Evolutionary conservation across 2,888 invertebrate genomes (phyloP), one percentile per base, ranked within the genome.

Genomic region (Crematogaster levior): DNA sequence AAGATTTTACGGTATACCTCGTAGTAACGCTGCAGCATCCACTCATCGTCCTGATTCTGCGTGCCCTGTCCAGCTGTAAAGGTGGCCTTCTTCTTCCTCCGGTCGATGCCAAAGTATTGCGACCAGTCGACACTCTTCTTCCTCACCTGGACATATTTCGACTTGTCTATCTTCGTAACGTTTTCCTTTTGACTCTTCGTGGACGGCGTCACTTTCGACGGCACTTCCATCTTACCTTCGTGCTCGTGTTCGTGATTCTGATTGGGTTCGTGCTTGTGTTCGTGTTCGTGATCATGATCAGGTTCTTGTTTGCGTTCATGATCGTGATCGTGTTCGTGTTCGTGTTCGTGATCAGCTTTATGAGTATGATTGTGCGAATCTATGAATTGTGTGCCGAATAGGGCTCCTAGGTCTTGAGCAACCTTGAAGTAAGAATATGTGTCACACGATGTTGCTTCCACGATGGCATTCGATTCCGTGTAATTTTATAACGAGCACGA

Each of bases 91-190:
- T 97, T 97, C 93, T 96, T 96, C 83, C 97, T 96, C 85, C 97
- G 96, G 93, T 98, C 98, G 84, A 98, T 96, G 0, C 98, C 98
- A 91, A 98, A 98, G 92, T 98, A 98, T 90, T 97, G 97, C 0
- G 97, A 97, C 98, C 98, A 98, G 91, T 98, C 97, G 83, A 98
- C 96, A 0, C 97, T 97, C 93, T 98, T 98, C 94, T 98, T 98
- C 85, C 96, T 96, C 9, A 97, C 93, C 37, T 95, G 95, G 56
- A 96, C 95, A 95, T 95, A 87, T 95, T 86, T 85, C 3, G 86
- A 80, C 40, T 89, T 90, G 40, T 24, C 82, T 37, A 37, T 34
- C 34, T 88, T 92, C 4, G 85, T 87, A 1, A 56, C 30, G 48
- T 87, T 90, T 43, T 94, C 92, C 58, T 92, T 92, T 30, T 91